Base-by-base conservation (phyloP, 2,888 invertebrate genomes). In the Xanthorhoe spadicearia region DNA sequence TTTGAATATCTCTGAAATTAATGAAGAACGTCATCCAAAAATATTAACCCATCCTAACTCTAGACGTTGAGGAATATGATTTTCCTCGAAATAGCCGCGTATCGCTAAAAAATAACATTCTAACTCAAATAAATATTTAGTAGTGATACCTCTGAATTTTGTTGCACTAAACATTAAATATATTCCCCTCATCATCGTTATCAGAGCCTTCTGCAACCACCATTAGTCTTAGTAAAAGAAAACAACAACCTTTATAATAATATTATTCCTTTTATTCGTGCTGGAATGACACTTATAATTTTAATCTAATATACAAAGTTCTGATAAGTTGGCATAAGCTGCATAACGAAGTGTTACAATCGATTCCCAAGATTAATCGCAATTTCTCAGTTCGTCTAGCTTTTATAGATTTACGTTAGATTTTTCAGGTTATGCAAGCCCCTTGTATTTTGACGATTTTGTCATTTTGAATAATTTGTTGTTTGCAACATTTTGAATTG, bases 1-100 rank as follows among this genome's bases (percentile, higher is more conserved):
- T 3, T 23, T 15, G 15, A 46, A 46, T 46, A 46, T 46, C 46
- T 46, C 59, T 23, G 51, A 32, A 52, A 52, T 52, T 28, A 28
- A 74, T 77, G 75, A 74, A 79, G 76, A 77, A 8, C 38, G 28
- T 59, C 52, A 60, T 35, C 35, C 7, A 5, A 23, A 60, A 60
- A 59, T 52, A 52, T 52, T 60, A 52, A 52, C 60, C 43, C 23
- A 60, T 52, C 52, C 43, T 52, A 52, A 52, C 43, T 23, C 23
- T 38, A 8, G 60, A 60, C 60, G 43, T 60, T 60, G 43, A 52
- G 17, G 15, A 48, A 56, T 23, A 60, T 38, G 28, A 52, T 51
- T 51, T 23, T 52, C 43, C 51, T 60, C 52, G 52, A 49, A 58
- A 58, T 58, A 58, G 32, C 49, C 19, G 71, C 68, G 61, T 71